Evolutionary conservation across 1,140 invertebrate genomes (phyloP).

Genomic region (Leptonema lineaticorne): DNA sequence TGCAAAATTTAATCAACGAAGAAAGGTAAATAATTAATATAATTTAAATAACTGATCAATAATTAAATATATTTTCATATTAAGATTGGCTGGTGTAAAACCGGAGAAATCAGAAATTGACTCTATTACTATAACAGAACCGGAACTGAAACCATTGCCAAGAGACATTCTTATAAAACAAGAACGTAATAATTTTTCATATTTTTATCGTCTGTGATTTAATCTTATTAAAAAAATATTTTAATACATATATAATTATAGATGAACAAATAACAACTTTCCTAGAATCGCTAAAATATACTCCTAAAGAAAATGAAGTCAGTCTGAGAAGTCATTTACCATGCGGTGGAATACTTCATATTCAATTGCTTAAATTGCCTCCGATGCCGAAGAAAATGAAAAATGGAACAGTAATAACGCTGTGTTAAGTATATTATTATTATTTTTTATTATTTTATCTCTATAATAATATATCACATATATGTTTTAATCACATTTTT

Average conservation of each 20-base stretch:
- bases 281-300: constrained; percentile 44
- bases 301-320: constrained; percentile 46
- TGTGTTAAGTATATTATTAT: constrained; percentile 47
- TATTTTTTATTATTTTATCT: too few relatives aligned
- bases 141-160: constrained; percentile 47
- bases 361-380: constrained; percentile 50
- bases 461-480: too few relatives aligned
- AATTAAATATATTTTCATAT: constrained; percentile 1
- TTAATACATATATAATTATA: constrained; percentile 41
- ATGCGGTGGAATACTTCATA: constrained; percentile 49
- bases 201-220: too few relatives aligned
- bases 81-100: constrained; percentile 50
- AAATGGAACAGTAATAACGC: constrained; percentile 44
- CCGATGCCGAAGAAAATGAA: constrained; percentile 49
- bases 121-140: constrained; percentile 48
- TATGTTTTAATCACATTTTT: background rate
- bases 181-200: constrained; percentile 44
- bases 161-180: constrained; percentile 46
- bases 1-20: constrained; percentile 48
- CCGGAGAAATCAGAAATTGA: constrained; percentile 51
- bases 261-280: constrained; percentile 47
- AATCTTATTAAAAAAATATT: too few relatives aligned
- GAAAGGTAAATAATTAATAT: constrained; percentile 45
- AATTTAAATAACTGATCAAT: background rate
- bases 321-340: constrained; percentile 48